These are phyloP conservation scores for Sander vitreus DNA, from an alignment of 2,113 vertebrate species.

Conservation along the genomic window DNA sequence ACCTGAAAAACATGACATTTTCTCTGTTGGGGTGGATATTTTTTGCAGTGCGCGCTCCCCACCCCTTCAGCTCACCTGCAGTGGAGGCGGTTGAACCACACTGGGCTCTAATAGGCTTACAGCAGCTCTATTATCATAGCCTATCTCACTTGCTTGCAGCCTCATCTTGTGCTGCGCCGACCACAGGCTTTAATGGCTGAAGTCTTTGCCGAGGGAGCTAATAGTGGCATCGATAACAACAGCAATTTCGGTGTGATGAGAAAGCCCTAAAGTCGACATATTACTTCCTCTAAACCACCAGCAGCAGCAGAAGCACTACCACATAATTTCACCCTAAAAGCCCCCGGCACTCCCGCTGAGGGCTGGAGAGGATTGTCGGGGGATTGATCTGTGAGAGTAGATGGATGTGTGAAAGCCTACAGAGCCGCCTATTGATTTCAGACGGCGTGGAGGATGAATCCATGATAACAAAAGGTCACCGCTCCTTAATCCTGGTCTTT, in stretches of 20 bases:
- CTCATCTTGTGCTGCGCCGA: slow-evolving; percentile 31
- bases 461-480: slow-evolving; percentile 55
- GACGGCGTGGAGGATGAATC: slow-evolving; percentile 45
- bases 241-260: slow-evolving; percentile 62
- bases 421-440: slow-evolving; percentile 60
- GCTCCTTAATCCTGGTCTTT: slow-evolving; percentile 59
- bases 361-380: slow-evolving; percentile 57
- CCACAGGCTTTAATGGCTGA: slow-evolving; percentile 64
- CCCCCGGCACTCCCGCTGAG: slow-evolving; percentile 58
- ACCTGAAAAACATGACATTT: neutral
- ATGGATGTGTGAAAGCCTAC: slow-evolving; percentile 63
- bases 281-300: slow-evolving; percentile 59
- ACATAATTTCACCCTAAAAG: slow-evolving; percentile 67
- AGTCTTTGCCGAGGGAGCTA: slow-evolving; percentile 59
- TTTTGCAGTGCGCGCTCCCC: slow-evolving; percentile 57
- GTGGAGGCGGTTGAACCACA: slow-evolving; percentile 53
- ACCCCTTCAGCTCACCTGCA: slow-evolving; percentile 50
- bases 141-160: slow-evolving; percentile 50
- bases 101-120: slow-evolving; percentile 75
- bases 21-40: slow-evolving; percentile 12
- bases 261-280: slow-evolving; percentile 67
- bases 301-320: slow-evolving; percentile 46
- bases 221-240: slow-evolving; percentile 57
- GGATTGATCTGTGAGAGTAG: slow-evolving; percentile 72
- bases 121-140: slow-evolving; percentile 81